Percentiles rank a stretch among this genome's conserved stretches.
These are phyloP conservation scores for Operophtera brumata DNA, from an alignment of 2,888 invertebrate genomes.

Conservation along the genomic window DNA sequence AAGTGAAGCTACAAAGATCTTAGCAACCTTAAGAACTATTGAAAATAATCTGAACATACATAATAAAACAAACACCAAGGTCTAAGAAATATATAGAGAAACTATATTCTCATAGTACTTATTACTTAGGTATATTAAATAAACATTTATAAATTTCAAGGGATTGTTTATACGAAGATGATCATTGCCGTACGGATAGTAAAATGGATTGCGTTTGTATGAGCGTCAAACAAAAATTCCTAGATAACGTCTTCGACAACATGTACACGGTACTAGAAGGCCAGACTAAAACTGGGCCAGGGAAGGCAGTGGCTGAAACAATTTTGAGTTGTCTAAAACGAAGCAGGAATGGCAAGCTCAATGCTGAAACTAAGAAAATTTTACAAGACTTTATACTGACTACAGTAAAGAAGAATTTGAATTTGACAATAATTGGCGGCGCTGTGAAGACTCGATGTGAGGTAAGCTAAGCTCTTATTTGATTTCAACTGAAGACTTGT, in stretches of 20 bases:
- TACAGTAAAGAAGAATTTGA: constrained; percentile 64
- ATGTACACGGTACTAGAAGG: constrained; percentile 67
- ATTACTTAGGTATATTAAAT: background rate
- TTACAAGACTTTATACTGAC: constrained; percentile 63
- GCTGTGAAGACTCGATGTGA: constrained; percentile 74
- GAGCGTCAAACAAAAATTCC: constrained; percentile 59
- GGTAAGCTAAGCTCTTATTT: constrained; percentile 32
- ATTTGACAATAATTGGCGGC: constrained; percentile 68
- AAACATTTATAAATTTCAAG: constrained; percentile 13
- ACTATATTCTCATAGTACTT: too few species aligned
- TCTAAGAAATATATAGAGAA: too few species aligned
- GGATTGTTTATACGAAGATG: constrained; percentile 49
- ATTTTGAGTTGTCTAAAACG: constrained; percentile 54
- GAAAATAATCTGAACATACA: too few species aligned
- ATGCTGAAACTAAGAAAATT: constrained; percentile 50
- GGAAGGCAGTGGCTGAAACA: constrained; percentile 58
- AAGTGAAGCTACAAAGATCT: too few species aligned
- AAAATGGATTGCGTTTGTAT: constrained; percentile 61
- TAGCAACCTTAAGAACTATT: too few species aligned
- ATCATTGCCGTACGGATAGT: constrained; percentile 50
- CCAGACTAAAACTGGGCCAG: constrained; percentile 49
- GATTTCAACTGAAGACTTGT: background rate
- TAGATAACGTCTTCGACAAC: constrained; percentile 71
- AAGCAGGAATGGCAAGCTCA: constrained; percentile 68
- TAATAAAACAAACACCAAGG: too few species aligned